Evolutionary conservation across 1,140 invertebrate genomes (phyloP).

Genomic region (Cyrtorhinus lividipennis): DNA sequence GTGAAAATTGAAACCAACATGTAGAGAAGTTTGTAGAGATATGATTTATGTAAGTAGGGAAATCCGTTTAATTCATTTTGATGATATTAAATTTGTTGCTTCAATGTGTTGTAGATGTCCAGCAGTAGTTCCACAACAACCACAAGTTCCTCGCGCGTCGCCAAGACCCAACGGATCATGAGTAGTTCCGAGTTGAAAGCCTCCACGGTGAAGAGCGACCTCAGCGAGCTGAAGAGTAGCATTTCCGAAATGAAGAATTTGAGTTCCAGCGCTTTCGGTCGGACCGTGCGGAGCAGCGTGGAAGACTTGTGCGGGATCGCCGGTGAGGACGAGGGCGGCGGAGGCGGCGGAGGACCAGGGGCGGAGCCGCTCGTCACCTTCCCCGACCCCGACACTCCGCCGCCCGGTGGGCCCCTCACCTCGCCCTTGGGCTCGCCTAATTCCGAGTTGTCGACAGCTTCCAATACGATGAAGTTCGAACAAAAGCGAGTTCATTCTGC

Average conservation of each 20-base stretch:
- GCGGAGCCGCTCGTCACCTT: slow-evolving; percentile 56
- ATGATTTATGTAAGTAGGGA: no score
- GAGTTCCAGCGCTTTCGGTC: slow-evolving; percentile 32
- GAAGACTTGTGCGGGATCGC: slow-evolving; percentile 45
- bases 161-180: slow-evolving; percentile 38
- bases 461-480: slow-evolving; percentile 59
- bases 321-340: slow-evolving; percentile 29
- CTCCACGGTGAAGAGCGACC: slow-evolving; percentile 54
- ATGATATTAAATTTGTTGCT: no score
- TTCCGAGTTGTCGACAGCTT: neutral
- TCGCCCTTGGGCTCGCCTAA: neutral
- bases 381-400: slow-evolving; percentile 47
- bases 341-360: slow-evolving; percentile 31
- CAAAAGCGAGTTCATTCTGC: slow-evolving; percentile 62
- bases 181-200: slow-evolving; percentile 40
- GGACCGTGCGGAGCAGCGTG: slow-evolving; percentile 40
- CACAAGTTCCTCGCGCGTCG: slow-evolving; percentile 37
- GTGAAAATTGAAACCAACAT: no score
- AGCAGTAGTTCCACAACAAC: slow-evolving; percentile 29
- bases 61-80: no score
- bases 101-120: slow-evolving; percentile 3
- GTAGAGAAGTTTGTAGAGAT: no score
- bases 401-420: slow-evolving; percentile 24
- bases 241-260: slow-evolving; percentile 60
- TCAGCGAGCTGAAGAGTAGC: slow-evolving; percentile 55